phyloP scores from a whole-genome alignment of 2,797 vertebrate genomes.

The Cuculus canorus region DNA sequence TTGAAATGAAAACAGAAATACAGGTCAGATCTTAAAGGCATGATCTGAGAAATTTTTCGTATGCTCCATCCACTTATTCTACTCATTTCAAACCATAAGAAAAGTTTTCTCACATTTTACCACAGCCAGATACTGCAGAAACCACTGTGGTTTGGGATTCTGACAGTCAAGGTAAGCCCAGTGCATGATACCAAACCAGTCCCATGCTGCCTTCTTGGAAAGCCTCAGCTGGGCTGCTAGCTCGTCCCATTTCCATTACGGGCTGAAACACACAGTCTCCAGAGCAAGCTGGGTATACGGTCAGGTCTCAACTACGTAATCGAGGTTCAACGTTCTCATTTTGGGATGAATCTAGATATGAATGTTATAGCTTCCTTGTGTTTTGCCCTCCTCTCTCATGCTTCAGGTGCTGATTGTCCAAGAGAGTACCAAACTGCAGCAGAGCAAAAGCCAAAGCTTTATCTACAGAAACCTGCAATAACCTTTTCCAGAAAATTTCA shows the following conservation, averaged over 20 bases:
- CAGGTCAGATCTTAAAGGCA: neutral
- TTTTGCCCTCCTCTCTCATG: neutral
- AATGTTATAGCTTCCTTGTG: neutral
- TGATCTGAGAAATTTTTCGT: neutral
- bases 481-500: neutral
- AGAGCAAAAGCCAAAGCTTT: neutral
- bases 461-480: neutral
- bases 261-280: neutral
- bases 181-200: neutral
- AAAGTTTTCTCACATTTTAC: neutral
- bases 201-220: neutral
- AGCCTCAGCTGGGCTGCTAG: neutral
- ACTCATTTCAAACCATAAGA: neutral
- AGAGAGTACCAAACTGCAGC: neutral
- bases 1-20: neutral
- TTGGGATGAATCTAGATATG: neutral
- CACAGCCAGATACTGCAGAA: neutral
- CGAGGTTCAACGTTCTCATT: neutral
- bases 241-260: neutral
- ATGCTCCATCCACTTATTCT: neutral
- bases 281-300: neutral
- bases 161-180: neutral
- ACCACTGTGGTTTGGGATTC: neutral
- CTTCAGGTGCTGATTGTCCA: neutral
- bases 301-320: neutral